phyloP scores from a whole-genome alignment of 2,113 vertebrate species.

The Perognathus longimembris region DNA sequence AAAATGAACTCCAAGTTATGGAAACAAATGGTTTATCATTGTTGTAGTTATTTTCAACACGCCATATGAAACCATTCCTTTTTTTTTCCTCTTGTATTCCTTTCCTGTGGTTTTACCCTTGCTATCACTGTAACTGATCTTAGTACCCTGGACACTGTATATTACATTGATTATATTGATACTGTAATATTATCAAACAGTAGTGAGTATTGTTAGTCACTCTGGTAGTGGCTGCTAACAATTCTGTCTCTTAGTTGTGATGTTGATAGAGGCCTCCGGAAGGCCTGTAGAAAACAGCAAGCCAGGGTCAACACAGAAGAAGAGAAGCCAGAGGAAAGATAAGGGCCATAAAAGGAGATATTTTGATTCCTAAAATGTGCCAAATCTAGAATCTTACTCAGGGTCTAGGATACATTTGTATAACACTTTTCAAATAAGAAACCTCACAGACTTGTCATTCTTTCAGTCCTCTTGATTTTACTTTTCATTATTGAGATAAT shows the following conservation, averaged over 20 bases:
- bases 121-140: no score
- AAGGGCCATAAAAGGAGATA: background rate
- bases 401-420: background rate
- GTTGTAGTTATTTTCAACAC: no score
- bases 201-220: background rate
- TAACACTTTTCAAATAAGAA: constrained; percentile 37
- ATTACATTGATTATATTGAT: no score
- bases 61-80: no score
- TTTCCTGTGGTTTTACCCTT: no score
- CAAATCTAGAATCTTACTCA: background rate
- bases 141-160: no score
- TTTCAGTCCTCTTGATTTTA: constrained; percentile 21
- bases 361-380: background rate
- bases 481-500: constrained; percentile 3
- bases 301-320: background rate
- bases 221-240: background rate
- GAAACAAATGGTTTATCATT: no score
- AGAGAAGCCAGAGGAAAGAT: background rate
- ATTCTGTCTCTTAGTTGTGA: background rate
- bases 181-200: constrained; percentile 18
- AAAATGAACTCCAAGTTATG: no score
- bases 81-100: no score
- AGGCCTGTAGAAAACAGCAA: background rate
- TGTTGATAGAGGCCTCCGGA: background rate
- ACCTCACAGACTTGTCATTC: background rate